Conservation (phyloP, 2,888 invertebrate species). For the Nesidiocoris tenuis region DNA sequence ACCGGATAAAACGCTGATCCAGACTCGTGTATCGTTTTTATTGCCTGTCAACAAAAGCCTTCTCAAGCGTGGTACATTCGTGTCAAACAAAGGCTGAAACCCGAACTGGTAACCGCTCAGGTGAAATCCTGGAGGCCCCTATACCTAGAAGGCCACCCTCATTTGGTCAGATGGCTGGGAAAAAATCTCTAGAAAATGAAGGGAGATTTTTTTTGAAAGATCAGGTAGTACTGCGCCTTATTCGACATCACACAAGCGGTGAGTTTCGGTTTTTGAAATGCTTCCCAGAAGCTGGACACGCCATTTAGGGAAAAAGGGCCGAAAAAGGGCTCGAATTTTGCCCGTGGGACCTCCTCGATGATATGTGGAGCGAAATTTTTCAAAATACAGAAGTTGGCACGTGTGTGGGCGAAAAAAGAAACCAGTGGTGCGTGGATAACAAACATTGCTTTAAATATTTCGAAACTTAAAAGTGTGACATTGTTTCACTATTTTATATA, state of each 20-base stretch:
- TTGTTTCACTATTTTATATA: no score
- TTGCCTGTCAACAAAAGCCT: not conserved
- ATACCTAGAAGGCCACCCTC: not conserved
- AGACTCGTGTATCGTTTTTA: not conserved
- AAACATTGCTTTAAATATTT: no score
- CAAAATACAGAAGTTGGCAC: no score
- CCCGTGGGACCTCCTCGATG: no score
- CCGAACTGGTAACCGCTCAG: not conserved
- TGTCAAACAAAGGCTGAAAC: not conserved
- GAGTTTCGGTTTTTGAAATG: not conserved
- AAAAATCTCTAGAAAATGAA: not conserved
- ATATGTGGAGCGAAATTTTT: no score
- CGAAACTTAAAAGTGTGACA: no score
- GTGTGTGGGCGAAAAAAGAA: no score
- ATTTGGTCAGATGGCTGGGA: not conserved
- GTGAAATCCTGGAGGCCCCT: not conserved
- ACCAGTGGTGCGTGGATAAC: no score
- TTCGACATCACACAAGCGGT: not conserved
- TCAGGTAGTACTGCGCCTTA: not conserved
- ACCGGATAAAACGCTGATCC: not conserved
- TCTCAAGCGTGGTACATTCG: not conserved
- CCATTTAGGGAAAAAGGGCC: not conserved
- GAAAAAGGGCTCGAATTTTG: not conserved
- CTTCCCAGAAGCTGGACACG: not conserved
- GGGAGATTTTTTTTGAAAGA: not conserved